Evolutionary conservation across 2,888 invertebrate species (phyloP), one percentile per base, ranked within the genome.

Genomic region (Epirrhoe alternata): DNA sequence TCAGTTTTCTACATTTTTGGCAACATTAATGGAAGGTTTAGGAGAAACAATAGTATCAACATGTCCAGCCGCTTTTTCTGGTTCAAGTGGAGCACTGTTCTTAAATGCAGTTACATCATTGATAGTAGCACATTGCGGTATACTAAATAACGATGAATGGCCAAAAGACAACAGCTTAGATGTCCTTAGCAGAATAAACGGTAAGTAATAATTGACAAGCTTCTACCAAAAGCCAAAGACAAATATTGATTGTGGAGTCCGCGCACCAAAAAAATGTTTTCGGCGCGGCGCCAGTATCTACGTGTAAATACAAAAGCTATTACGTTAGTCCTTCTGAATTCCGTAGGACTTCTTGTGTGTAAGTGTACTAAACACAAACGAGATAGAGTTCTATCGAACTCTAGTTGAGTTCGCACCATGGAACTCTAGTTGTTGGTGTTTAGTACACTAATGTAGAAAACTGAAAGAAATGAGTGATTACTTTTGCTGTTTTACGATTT

Each of bases 31-130:
- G 69, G 69, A 61, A 30, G 0, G 35, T 6, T 58, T 69, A 17
- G 64, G 38, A 51, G 58, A 51, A 59, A 33, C 77, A 51, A 75
- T 86, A 24, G 68, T 78, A 17, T 70, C 75, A 4, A 70, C 79
- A 12, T 87, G 87, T 75, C 85, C 87, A 55, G 59, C 71, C 14
- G 77, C 84, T n/a, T 86, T 85, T 68, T 62, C 74, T 47, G 85
- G 85, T 5, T 74, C 75, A 24, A 78, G 81, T 7, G 86, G 86
- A 0, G 70, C 74, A 17, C 51, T 95, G 12, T 95, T 96, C 76
- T 82, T 94, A 0, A 89, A 94, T 24, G 85, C 96, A 12, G 77
- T 96, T 12, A 94, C 94, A 64, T 87, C 94, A 0, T 76, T 96
- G 33, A 81, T 95, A 56, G 81, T 90, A 6, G 91, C 95, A 0